Percentiles rank a stretch among this genome's conserved stretches.
These are phyloP conservation scores for Acrobasis consociella DNA, from an alignment of 2,888 invertebrate genomes.

Conservation along the genomic window DNA sequence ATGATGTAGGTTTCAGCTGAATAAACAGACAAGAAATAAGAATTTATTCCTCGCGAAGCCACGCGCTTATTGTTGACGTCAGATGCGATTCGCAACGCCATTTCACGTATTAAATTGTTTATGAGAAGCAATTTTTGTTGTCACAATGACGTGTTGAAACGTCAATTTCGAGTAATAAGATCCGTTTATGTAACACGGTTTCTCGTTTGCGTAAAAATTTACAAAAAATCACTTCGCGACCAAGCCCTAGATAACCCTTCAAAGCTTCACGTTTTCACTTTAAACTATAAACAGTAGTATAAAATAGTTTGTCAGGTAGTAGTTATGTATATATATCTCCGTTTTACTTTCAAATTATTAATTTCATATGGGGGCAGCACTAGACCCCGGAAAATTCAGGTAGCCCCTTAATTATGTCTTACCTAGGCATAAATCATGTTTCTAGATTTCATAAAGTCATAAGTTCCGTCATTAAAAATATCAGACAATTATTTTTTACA, in stretches of 20 bases:
- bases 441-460: background rate
- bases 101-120: conserved; percentile 17
- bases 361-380: no score
- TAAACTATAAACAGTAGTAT: no score
- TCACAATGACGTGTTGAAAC: conserved; percentile 11
- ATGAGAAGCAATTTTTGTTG: conserved; percentile 13
- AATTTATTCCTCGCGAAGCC: conserved; percentile 1
- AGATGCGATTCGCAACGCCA: conserved; percentile 8
- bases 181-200: conserved; percentile 9
- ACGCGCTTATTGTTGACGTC: conserved; percentile 13
- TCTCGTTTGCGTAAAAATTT: conserved; percentile 3
- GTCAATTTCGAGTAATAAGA: conserved; percentile 6
- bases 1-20: conserved; percentile 1
- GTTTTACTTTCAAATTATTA: no score
- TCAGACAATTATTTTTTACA: background rate
- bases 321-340: no score
- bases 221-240: background rate
- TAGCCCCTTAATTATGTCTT: no score
- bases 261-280: no score
- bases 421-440: no score
- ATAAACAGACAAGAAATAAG: conserved; percentile 6
- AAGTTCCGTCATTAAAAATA: background rate
- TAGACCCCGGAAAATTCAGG: no score
- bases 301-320: no score
- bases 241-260: no score